phyloP scores from a whole-genome alignment of 2,888 invertebrate genomes.

The Dynastes hyllus region DNA sequence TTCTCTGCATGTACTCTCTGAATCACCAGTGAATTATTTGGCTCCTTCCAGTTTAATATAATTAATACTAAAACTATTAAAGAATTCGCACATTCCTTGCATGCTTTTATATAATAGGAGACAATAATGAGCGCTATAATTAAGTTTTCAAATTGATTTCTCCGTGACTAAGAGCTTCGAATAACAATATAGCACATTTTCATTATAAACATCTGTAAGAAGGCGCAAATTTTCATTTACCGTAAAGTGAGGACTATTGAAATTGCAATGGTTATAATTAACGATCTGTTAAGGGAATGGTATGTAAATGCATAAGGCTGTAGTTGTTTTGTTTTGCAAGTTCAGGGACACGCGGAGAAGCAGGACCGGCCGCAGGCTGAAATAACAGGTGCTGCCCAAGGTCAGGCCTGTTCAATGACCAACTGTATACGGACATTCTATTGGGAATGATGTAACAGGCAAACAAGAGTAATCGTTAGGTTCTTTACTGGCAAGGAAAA shows the following conservation, averaged over 20 bases:
- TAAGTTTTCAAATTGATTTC: conserved; percentile 40
- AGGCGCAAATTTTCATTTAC: too few relatives aligned
- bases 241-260: conserved; percentile 28
- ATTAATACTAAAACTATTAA: background rate
- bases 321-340: conserved; percentile 62
- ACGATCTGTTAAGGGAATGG: conserved; percentile 58
- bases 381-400: conserved; percentile 60
- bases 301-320: conserved; percentile 60
- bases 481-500: background rate
- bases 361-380: conserved; percentile 62
- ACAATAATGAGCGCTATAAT: conserved; percentile 50
- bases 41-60: background rate
- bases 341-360: conserved; percentile 63
- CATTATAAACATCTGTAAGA: background rate
- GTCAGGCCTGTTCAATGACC: conserved; percentile 66
- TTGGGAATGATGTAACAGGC: too few relatives aligned
- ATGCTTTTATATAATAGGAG: background rate
- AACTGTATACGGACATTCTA: conserved; percentile 8
- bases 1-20: too few relatives aligned
- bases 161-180: too few relatives aligned
- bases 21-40: background rate
- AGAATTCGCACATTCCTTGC: background rate
- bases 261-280: conserved; percentile 56
- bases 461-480: background rate
- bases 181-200: background rate